These are phyloP conservation scores for Meloidogyne hapla DNA, from an alignment of 1,140 invertebrate genomes.

Conservation along the genomic window DNA sequence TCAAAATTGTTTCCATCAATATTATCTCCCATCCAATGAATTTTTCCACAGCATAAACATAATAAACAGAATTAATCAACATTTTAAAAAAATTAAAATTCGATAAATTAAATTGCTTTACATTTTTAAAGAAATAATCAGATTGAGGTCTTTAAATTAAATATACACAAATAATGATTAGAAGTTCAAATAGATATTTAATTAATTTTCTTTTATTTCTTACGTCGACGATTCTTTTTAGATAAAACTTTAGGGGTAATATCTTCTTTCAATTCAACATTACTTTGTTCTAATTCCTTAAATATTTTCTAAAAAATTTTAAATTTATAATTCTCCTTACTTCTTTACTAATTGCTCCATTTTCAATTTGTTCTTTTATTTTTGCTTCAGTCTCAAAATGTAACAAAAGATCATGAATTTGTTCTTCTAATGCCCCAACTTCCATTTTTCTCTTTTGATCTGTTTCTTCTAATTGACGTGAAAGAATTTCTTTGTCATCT, in stretches of 20 bases:
- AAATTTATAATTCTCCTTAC: constrained; percentile 4
- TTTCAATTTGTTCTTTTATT: constrained; percentile 40
- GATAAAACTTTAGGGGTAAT: neutral
- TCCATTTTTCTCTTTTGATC: constrained; percentile 67
- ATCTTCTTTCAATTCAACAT: constrained; percentile 11
- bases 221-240: constrained; percentile 6
- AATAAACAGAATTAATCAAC: no score
- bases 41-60: no score
- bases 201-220: constrained; percentile 9
- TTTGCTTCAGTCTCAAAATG: constrained; percentile 79
- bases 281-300: constrained; percentile 20
- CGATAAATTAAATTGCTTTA: no score
- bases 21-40: no score
- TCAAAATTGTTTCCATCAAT: no score
- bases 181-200: neutral
- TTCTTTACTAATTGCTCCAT: constrained; percentile 32
- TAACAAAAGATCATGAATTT: constrained; percentile 92
- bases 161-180: no score
- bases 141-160: no score
- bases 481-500: constrained; percentile 77
- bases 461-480: constrained; percentile 70
- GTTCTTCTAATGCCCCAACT: constrained; percentile 80
- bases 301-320: neutral
- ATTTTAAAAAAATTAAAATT: no score
- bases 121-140: no score